Evolutionary conservation across 2,888 invertebrate genomes (phyloP).

Genomic region (Melanostoma scalare): DNA sequence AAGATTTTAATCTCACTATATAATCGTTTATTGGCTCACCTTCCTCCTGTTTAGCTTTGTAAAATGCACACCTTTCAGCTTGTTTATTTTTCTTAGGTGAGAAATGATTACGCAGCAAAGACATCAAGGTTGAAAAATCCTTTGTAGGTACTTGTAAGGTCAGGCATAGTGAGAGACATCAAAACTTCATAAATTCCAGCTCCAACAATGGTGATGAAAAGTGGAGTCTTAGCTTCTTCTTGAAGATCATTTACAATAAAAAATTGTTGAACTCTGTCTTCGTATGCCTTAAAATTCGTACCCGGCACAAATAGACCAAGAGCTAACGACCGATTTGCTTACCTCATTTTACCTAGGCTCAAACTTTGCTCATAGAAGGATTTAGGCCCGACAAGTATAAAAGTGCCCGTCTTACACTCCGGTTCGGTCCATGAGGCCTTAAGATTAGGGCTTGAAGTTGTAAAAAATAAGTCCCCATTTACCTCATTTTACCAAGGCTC

Average conservation of each 20-base stretch:
- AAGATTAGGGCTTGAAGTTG: too few relatives aligned
- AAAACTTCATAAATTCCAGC: slow-evolving; percentile 39
- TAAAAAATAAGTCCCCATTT: too few relatives aligned
- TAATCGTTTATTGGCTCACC: slow-evolving; percentile 30
- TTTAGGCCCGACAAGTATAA: too few relatives aligned
- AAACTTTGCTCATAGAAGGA: too few relatives aligned
- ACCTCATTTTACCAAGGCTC: too few relatives aligned
- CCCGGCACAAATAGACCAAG: slow-evolving; percentile 31
- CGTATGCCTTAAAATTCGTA: slow-evolving; percentile 29
- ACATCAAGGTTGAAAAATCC: slow-evolving; percentile 7
- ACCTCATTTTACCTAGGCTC: too few relatives aligned
- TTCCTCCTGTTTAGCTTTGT: slow-evolving; percentile 28
- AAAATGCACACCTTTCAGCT: slow-evolving; percentile 27
- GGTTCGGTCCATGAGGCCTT: too few relatives aligned
- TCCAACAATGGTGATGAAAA: slow-evolving; percentile 41
- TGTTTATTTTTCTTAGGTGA: slow-evolving; percentile 34
- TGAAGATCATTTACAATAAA: slow-evolving; percentile 37
- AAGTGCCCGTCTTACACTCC: too few relatives aligned
- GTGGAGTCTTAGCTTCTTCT: slow-evolving; percentile 37
- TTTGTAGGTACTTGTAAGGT: slow-evolving; percentile 40
- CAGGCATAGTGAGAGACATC: slow-evolving; percentile 35
- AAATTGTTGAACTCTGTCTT: slow-evolving; percentile 37
- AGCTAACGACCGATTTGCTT: too few relatives aligned
- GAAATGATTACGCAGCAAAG: slow-evolving; percentile 28
- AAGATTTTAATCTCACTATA: slow-evolving; percentile 31